These are phyloP conservation scores for Eledone cirrhosa DNA, from an alignment of 2,888 invertebrate genomes.

Conservation along the genomic window DNA sequence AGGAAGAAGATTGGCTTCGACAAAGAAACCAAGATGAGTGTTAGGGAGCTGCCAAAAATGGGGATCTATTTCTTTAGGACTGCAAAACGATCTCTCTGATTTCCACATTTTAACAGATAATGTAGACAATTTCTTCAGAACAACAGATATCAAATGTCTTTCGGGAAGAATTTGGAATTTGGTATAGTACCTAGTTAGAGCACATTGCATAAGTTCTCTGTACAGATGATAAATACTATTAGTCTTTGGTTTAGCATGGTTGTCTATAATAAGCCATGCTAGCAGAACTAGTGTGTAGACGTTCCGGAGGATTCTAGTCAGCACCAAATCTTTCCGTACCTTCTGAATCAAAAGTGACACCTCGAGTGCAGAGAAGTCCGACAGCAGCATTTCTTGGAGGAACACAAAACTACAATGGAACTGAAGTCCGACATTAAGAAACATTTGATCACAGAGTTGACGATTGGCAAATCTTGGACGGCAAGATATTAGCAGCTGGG, in stretches of 20 bases:
- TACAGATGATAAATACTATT: constrained; percentile 22
- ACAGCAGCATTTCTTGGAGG: constrained; percentile 8
- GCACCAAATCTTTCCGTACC: constrained; percentile 8
- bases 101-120: constrained; percentile 6
- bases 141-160: neutral
- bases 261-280: constrained; percentile 17
- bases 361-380: constrained; percentile 7
- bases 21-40: constrained; percentile 18
- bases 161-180: constrained; percentile 23
- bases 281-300: constrained; percentile 4
- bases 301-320: neutral
- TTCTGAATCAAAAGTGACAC: constrained; percentile 13
- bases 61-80: constrained; percentile 16
- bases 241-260: constrained; percentile 19
- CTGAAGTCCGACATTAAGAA: constrained; percentile 21
- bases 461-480: constrained; percentile 22
- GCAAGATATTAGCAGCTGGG: constrained; percentile 17
- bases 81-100: constrained; percentile 7
- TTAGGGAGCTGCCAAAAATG: constrained; percentile 22
- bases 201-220: constrained; percentile 7
- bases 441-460: constrained; percentile 5
- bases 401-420: neutral
- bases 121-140: constrained; percentile 1
- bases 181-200: constrained; percentile 7
- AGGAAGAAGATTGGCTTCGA: constrained; percentile 10